Evolutionary conservation across 2,797 vertebrate species (phyloP), one percentile per base, ranked within the genome.

Genomic region (Danio aesculapii): DNA sequence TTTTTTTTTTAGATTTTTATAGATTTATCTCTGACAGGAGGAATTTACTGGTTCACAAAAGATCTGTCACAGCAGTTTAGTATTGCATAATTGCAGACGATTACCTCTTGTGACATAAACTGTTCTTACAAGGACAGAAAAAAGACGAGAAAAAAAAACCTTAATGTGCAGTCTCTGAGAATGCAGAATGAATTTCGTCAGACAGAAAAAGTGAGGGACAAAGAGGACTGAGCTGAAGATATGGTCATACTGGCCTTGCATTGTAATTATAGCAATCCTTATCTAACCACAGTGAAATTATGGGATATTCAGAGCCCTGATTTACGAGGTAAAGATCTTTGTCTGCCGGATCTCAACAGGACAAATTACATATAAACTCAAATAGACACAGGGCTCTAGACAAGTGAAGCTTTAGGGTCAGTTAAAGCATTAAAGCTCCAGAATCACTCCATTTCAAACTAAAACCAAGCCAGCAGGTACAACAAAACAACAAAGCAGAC

Each of bases 251-350:
- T 47, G 12, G 13, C 12, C 59, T 46, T 73, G 43, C 55, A 17
- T 44, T 61, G 19, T 19, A 59, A 74, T 47, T 59, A 61, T 6
- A 30, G 71, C 43, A 59, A 47, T 59, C 13, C 30, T 74, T 6
- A 49, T 74, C 13, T 1, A 16, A n/a, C 44, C 43, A 59, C 71
- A 49, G 43, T 46, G 55, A 59, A 59, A 74, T 74, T 61, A 59
- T 61, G 13, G 43, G 43, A 61, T 61, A 74, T n/a, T 74, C 3
- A 30, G 44, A 73, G 43, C 30, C 47, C 4, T 21, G 55, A 74
- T 74, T 61, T 61, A 61, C 11, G 55, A 59, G 43, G 19, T 46
- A 46, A 58, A 72, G 6, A 14, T 41, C 41, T 46, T 55, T 53
- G 68, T 72, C 52, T 68, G 41, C 46, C n/a, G 11, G 39, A 13